Evolutionary conservation across 2,888 invertebrate species (phyloP).

Genomic region (Coecobrya sp.): DNA sequence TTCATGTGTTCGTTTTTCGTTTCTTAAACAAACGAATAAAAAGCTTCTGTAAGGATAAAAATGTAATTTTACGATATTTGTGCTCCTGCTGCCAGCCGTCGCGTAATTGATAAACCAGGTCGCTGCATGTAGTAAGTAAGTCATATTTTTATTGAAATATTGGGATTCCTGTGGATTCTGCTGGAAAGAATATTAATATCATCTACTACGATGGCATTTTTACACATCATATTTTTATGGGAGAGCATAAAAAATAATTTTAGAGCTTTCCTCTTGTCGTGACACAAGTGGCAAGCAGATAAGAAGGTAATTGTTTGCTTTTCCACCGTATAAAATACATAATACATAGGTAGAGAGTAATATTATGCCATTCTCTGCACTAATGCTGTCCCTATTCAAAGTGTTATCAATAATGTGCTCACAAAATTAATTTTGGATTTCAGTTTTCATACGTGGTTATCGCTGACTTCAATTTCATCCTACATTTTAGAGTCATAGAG

Average conservation of each 20-base stretch:
- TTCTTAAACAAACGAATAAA: conserved; percentile 42
- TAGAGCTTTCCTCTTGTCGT: neutral
- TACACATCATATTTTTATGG: conserved; percentile 46
- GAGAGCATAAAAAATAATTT: conserved; percentile 44
- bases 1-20: conserved; percentile 2
- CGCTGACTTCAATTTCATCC: too few species aligned
- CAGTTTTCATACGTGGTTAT: too few species aligned
- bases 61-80: conserved; percentile 57
- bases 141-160: conserved; percentile 69
- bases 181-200: conserved; percentile 52
- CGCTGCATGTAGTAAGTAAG: conserved; percentile 65
- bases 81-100: conserved; percentile 53
- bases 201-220: neutral
- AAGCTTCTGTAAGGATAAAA: conserved; percentile 41
- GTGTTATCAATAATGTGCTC: too few species aligned
- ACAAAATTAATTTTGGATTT: too few species aligned
- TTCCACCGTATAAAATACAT: too few species aligned
- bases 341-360: too few species aligned
- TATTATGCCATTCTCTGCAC: too few species aligned
- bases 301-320: neutral
- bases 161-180: conserved; percentile 58
- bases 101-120: conserved; percentile 72
- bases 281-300: conserved; percentile 19
- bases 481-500: too few species aligned
- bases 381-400: too few species aligned